These are phyloP conservation scores for Astyanax mexicanus DNA, from an alignment of 2,797 vertebrate species.

Conservation along the genomic window DNA sequence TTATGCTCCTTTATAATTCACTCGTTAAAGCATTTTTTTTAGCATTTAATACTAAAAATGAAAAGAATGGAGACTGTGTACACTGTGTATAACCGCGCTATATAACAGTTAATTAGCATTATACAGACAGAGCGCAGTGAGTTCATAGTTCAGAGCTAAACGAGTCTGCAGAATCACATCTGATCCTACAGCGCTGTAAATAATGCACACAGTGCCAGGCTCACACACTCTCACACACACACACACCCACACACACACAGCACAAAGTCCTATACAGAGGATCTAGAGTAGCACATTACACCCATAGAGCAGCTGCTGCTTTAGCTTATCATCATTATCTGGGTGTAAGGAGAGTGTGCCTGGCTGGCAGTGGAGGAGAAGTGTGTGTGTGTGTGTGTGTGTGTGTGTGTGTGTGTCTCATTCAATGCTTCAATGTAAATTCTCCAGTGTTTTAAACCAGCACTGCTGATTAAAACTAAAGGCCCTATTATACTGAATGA, in stretches of 20 bases:
- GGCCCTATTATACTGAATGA: too few species aligned
- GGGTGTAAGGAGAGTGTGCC: conserved; percentile 19
- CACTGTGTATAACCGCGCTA: too few species aligned
- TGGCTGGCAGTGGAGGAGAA: background rate
- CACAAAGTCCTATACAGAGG: background rate
- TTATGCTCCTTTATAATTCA: too few species aligned
- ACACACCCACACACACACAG: conserved; percentile 39
- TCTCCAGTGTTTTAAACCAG: too few species aligned
- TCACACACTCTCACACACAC: conserved; percentile 31
- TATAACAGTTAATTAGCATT: too few species aligned
- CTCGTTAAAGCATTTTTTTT: too few species aligned
- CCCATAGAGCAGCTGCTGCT: conserved; percentile 2
- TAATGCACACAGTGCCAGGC: conserved; percentile 74
- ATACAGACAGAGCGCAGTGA: conserved; percentile 50
- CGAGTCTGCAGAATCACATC: conserved; percentile 64
- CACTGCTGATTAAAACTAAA: too few species aligned
- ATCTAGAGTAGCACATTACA: conserved; percentile 17
- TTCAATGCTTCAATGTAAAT: too few species aligned
- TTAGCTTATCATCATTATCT: conserved; percentile 19
- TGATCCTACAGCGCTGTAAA: conserved; percentile 79
- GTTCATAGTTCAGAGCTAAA: background rate
- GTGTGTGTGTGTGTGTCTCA: too few species aligned
- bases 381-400: too few species aligned
- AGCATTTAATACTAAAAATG: too few species aligned
- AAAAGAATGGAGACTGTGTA: too few species aligned